Evolutionary conservation across 2,888 invertebrate species (phyloP).

Genomic region (Alentia gelatinosa): DNA sequence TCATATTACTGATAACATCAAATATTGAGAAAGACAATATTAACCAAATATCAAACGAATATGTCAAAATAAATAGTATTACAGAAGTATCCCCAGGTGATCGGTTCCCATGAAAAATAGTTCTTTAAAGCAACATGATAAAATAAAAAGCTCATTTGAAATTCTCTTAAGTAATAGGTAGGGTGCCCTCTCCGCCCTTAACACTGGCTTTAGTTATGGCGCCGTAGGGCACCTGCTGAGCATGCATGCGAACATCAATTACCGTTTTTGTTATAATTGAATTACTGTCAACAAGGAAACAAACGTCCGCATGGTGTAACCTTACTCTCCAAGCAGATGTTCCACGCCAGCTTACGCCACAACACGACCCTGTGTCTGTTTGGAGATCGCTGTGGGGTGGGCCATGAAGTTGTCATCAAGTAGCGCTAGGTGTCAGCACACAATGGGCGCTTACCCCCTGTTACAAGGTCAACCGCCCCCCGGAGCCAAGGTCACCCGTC

Average conservation of each 20-base stretch:
- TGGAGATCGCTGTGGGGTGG: background rate
- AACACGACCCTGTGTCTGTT: background rate
- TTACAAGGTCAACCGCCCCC: slow-evolving; percentile 31
- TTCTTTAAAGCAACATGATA: background rate
- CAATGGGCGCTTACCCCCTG: slow-evolving; percentile 19
- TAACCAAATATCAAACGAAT: no score
- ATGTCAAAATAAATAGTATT: no score
- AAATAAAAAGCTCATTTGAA: background rate
- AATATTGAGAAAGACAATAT: no score
- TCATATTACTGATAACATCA: no score
- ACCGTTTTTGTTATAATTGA: background rate
- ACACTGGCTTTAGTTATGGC: no score
- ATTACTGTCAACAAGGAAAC: background rate
- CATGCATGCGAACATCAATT: no score
- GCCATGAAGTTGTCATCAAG: background rate
- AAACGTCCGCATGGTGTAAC: background rate
- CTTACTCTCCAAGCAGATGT: background rate
- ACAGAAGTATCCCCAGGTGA: no score
- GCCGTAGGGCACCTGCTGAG: no score
- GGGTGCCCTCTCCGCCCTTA: no score
- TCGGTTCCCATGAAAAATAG: no score
- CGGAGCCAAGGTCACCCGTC: background rate
- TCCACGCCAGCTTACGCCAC: background rate
- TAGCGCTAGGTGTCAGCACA: background rate
- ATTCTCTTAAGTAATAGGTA: background rate